Percentiles rank a stretch among this genome's conserved stretches.
Evolutionary conservation across 1,140 invertebrate species (phyloP).

Genomic region (Papilio dardanus): DNA sequence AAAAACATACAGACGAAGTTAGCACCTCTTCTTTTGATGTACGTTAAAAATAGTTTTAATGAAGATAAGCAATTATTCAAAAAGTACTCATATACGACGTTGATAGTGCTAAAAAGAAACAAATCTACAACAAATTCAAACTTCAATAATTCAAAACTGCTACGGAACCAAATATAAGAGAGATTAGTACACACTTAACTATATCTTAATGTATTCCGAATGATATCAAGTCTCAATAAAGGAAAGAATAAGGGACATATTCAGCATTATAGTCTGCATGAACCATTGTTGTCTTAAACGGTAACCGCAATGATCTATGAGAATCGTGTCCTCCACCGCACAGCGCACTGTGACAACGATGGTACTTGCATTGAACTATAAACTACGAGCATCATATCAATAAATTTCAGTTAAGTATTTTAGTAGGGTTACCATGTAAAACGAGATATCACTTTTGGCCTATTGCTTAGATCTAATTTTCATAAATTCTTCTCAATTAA

Average conservation of each 20-base stretch:
- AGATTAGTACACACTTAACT: not conserved
- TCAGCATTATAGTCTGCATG: conserved; percentile 26
- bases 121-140: no score
- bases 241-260: conserved; percentile 30
- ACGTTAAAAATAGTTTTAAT: no score
- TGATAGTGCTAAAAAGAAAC: no score
- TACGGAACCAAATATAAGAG: conserved; percentile 6
- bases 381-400: conserved; percentile 21
- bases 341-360: conserved; percentile 22
- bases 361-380: conserved; percentile 12
- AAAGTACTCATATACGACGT: no score
- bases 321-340: conserved; percentile 34
- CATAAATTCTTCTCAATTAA: not conserved
- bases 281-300: conserved; percentile 36
- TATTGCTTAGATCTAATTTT: not conserved
- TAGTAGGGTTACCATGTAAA: not conserved
- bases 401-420: conserved; percentile 24
- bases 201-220: conserved; percentile 25
- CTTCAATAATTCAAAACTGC: no score
- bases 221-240: conserved; percentile 13
- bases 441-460: not conserved
- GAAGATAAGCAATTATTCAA: no score
- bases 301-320: conserved; percentile 31
- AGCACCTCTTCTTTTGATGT: no score
- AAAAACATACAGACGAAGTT: no score